These are phyloP conservation scores for Drosophila kurseongensis DNA, from an alignment of 1,140 invertebrate genomes.

Conservation along the genomic window DNA sequence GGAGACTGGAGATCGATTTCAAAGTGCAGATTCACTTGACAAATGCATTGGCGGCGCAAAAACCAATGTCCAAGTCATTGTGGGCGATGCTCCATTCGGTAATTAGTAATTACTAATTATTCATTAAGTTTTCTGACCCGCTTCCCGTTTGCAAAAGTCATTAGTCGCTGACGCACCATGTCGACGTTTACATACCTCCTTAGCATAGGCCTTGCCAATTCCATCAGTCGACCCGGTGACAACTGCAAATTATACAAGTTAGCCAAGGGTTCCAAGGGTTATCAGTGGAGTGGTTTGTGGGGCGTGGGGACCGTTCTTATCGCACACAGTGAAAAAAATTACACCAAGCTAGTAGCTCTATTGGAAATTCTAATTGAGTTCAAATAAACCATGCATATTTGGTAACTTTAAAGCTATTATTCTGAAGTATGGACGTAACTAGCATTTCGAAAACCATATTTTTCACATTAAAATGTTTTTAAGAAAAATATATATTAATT, in stretches of 20 bases:
- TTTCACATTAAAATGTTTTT: too few relatives aligned
- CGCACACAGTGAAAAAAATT: conserved; percentile 10
- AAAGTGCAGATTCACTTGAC: conserved; percentile 51
- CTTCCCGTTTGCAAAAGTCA: conserved; percentile 21
- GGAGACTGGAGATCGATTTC: conserved; percentile 44
- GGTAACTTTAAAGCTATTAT: too few relatives aligned
- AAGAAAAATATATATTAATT: too few relatives aligned
- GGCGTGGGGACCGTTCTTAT: conserved; percentile 35
- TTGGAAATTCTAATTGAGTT: not conserved
- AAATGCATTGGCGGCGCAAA: conserved; percentile 19
- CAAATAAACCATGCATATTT: not conserved
- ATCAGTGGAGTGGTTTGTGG: conserved; percentile 4
- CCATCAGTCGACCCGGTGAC: conserved; percentile 96
- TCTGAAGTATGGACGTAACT: too few relatives aligned
- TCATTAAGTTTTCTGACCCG: conserved; percentile 30
- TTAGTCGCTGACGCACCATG: not conserved
- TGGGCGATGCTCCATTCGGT: conserved; percentile 23
- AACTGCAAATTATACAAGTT: conserved; percentile 87
- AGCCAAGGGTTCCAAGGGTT: conserved; percentile 7
- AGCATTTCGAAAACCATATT: too few relatives aligned
- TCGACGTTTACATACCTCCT: conserved; percentile 86
- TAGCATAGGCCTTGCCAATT: conserved; percentile 95
- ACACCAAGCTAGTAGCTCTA: not conserved
- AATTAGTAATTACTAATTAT: conserved; percentile 35
- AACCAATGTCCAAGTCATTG: conserved; percentile 46